Conservation (phyloP, 2,888 invertebrate species). For the Tolmerus cingulatus region DNA sequence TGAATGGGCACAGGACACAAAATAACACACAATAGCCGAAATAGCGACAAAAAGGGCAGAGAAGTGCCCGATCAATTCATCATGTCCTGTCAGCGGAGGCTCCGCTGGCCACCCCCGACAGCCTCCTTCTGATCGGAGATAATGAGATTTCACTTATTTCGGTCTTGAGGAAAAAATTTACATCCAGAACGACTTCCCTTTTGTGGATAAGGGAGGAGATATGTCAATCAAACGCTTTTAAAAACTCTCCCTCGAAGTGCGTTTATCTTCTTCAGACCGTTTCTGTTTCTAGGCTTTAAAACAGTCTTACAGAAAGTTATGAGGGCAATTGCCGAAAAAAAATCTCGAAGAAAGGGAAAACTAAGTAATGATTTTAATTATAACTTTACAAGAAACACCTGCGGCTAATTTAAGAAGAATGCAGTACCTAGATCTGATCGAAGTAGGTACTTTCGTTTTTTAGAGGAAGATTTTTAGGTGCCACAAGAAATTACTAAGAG, state of each 20-base stretch:
- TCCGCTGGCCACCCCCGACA: not conserved
- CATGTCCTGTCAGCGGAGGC: conserved; percentile 41
- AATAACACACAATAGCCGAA: not conserved
- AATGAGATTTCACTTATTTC: conserved; percentile 37
- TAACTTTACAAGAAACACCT: not conserved
- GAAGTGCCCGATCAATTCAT: conserved; percentile 41
- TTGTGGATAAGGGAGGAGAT: conserved; percentile 34
- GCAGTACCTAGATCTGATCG: not conserved
- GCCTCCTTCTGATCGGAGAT: conserved; percentile 24
- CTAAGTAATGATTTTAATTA: not conserved
- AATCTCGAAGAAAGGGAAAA: not conserved
- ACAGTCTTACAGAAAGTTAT: not conserved
- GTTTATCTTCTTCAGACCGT: not conserved
- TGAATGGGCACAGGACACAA: not conserved
- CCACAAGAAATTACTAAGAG: not conserved
- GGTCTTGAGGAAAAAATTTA: conserved; percentile 36
- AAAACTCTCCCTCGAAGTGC: not conserved
- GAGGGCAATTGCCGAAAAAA: not conserved
- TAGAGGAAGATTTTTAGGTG: not conserved
- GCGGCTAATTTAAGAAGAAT: not conserved
- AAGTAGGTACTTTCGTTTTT: not conserved
- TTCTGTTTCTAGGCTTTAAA: not conserved
- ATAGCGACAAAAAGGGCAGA: not conserved
- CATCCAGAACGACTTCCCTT: not conserved
- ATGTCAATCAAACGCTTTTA: conserved; percentile 30